Evolutionary conservation across 92 coral and sea anemone genomes (phyloP), one percentile per base, ranked within the genome.

Genomic region (Heliopora coerulea): DNA sequence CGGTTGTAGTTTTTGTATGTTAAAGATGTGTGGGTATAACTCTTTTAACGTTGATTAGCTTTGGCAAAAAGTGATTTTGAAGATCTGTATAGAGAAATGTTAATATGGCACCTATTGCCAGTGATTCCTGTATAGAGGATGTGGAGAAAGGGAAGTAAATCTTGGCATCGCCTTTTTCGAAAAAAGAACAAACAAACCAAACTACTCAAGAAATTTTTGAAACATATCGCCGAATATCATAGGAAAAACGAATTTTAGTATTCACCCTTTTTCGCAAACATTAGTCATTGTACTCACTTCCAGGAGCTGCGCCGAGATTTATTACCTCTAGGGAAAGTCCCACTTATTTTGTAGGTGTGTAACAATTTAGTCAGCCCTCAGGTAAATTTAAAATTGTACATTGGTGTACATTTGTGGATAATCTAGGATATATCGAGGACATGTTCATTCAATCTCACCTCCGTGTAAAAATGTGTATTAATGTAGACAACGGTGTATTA

Each of bases 331-430:
- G 30, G 8, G 11, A 9, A 23, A 14, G 31, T 56, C 49, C 57
- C 41, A 30, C 33, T 42, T 65, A 49, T 20, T 52, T 70, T 67
- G 58, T 67, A 70, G 42, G 25, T 23, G 77, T 70, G 77, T 50
- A 70, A 23, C 40, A 67, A 70, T 54, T 70, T 54, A 52, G 49
- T 35, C 10, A 61, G 49, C 31, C 31, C 29, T 50, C 20, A 15
- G n/a, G 77, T 44, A 70, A 70, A 70, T 70, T 70, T 70, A 52
- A 68, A 68, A 48, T 70, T 70, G 57, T 58, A 70, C 56, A 70
- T 42, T 21, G 27, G 37, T 70, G 77, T 70, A 70, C 77, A 70
- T 70, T 70, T 70, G 77, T 70, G 77, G 62, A 70, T 70, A 70
- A 70, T 70, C 54, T 70, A 70, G 77, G 77, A 70, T 19, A 27